A percentile compares a stretch with the other conserved stretches of the same genome.
Conservation (phyloP, 2,888 invertebrate species). For the Syrista parreyssii region DNA sequence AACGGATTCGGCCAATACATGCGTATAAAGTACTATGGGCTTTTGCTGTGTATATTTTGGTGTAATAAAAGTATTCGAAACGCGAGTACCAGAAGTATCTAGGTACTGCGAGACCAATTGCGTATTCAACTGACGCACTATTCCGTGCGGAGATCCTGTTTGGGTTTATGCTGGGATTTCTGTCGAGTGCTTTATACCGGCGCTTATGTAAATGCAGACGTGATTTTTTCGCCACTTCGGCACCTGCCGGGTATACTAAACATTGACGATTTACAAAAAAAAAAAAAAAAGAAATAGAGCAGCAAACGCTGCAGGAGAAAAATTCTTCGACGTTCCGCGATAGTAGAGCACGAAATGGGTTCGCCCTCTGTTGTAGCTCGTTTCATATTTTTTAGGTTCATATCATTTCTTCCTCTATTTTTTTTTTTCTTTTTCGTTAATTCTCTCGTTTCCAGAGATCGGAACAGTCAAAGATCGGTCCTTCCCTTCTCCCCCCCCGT, state of each 20-base stretch:
- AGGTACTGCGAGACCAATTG: constrained; percentile 37
- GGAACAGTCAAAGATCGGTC: constrained; percentile 39
- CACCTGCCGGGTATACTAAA: constrained; percentile 52
- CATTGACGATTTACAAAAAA: constrained; percentile 43
- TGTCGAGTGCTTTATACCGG: constrained; percentile 65
- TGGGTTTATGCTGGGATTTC: constrained; percentile 62
- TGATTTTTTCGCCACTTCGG: constrained; percentile 62
- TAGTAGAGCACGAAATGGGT: not conserved
- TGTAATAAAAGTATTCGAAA: constrained; percentile 55
- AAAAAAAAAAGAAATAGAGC: not conserved
- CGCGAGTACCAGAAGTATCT: not conserved
- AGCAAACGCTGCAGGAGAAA: not conserved
- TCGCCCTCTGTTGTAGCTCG: not conserved
- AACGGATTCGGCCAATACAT: not conserved
- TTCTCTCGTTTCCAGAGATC: constrained; percentile 30
- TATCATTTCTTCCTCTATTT: not conserved
- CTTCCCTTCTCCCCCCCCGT: constrained; percentile 29
- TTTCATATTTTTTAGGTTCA: not conserved
- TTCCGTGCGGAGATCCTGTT: constrained; percentile 59
- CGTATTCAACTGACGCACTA: constrained; percentile 61
- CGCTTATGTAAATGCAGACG: constrained; percentile 66
- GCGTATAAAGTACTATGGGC: not conserved
- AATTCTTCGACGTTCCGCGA: not conserved
- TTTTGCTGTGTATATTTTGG: constrained; percentile 14
- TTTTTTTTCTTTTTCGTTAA: not conserved